phyloP scores from a whole-genome alignment of 2,113 vertebrate genomes.

The Myotis lucifugus region DNA sequence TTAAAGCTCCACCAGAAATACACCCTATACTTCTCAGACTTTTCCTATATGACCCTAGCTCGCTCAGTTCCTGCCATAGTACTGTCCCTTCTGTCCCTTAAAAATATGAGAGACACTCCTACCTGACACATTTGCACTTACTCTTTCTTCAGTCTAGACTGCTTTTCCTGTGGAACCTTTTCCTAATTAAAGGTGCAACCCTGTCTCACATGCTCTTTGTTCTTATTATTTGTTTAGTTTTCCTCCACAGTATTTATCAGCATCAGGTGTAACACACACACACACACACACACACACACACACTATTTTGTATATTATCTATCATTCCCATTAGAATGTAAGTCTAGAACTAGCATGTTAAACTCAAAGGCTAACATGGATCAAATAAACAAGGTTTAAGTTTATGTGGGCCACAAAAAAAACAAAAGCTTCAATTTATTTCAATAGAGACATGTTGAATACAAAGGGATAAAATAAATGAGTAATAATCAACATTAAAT shows the following conservation, averaged over 20 bases:
- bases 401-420: no score
- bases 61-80: not conserved
- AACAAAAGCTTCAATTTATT: no score
- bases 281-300: no score
- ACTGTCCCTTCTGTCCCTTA: not conserved
- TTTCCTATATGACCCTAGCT: not conserved
- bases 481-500: no score
- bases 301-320: not conserved
- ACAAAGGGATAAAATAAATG: no score
- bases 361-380: no score
- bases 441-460: no score
- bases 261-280: not conserved
- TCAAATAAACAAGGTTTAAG: no score
- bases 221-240: not conserved
- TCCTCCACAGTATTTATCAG: not conserved
- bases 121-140: no score
- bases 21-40: not conserved
- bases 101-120: not conserved
- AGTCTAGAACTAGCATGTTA: not conserved
- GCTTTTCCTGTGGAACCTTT: not conserved
- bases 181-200: not conserved
- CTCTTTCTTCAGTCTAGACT: not conserved
- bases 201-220: not conserved
- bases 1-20: not conserved
- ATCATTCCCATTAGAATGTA: not conserved